Base-by-base conservation (phyloP, 92 coral and sea anemone genomes). In the Parazoanthus atlanticus region DNA sequence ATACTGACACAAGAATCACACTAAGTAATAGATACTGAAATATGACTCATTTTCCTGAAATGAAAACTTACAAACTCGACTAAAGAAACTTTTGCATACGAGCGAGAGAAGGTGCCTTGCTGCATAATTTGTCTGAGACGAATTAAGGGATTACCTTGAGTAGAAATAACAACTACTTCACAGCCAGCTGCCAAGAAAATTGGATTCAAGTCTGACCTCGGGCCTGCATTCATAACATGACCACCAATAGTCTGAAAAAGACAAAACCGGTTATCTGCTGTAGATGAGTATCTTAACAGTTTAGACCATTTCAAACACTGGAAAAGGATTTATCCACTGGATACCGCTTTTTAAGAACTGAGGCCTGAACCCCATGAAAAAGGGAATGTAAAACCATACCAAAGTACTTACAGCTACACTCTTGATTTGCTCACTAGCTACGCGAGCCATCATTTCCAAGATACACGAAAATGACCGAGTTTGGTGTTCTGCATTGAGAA, bases 141-240 rank as follows among this genome's bases (percentile, higher is more conserved):
- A 56, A 16, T 6, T 8, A 71, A 15, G 1, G 36, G 76, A 12
- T 71, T 72, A 72, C 76, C 76, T 72, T 72, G 76, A 15, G 76
- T 13, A 29, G 76, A 72, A 72, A 72, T 31, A 29, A 21, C 40
- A 25, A 12, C 41, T 34, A 31, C 76, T 31, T 29, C 76, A 72
- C 76, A 72, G 38, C 76, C 76, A 72, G 23, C 40, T 13, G 76
- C 76, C 76, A 72, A 11, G 19, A 72, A 72, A 72, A 72, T 31
- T 2, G 76, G 76, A 72, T 72, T 72, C 76, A 72, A 72, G 21
- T 72, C 76, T 9, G 76, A 72, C 41, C 76, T 29, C 76, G 33
- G 76, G 5, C 76, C 76, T 29, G 76, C 76, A n/a, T 29, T 29
- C 76, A 72, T 72, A 29, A 72, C 36, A 72, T 72, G 76, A 29